phyloP scores from a whole-genome alignment of 2,113 vertebrate species.

The Anolis sagrei region DNA sequence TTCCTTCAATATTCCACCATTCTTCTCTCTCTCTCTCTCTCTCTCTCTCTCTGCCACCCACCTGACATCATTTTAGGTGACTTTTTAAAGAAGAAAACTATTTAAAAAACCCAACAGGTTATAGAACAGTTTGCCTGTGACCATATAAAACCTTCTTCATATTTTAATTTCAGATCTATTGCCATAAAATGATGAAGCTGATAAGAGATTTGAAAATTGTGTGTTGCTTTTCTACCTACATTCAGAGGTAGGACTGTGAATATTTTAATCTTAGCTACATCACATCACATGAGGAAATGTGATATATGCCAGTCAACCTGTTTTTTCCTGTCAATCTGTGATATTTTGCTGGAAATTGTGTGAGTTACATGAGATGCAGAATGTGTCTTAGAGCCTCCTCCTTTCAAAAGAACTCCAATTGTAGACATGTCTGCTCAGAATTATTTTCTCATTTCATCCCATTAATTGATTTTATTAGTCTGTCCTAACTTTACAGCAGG shows the following conservation, averaged over 20 bases:
- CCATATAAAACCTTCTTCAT: conserved; percentile 28
- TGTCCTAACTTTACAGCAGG: too few relatives aligned
- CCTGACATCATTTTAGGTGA: background rate
- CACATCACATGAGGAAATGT: conserved; percentile 48
- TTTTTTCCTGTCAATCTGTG: background rate
- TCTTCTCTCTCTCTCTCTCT: background rate
- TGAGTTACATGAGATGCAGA: background rate
- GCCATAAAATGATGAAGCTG: conserved; percentile 34
- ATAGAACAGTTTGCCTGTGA: conserved; percentile 37
- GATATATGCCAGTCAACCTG: conserved; percentile 1
- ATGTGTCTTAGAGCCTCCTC: too few relatives aligned
- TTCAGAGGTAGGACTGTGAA: conserved; percentile 40
- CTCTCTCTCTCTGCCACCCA: fast-evolving
- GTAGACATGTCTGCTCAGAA: too few relatives aligned
- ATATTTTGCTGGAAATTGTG: background rate
- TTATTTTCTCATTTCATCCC: background rate
- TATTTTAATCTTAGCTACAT: conserved; percentile 45
- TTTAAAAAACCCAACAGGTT: conserved; percentile 32
- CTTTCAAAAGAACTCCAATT: too few relatives aligned
- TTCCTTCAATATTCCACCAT: conserved; percentile 23
- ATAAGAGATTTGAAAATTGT: background rate
- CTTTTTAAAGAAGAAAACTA: conserved; percentile 15
- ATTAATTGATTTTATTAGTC: background rate
- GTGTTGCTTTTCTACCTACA: conserved; percentile 13
- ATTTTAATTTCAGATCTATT: conserved; percentile 57